Percentiles rank a stretch among this genome's conserved stretches.
Evolutionary conservation across 2,113 vertebrate species (phyloP).

Genomic region (Scomber japonicus): DNA sequence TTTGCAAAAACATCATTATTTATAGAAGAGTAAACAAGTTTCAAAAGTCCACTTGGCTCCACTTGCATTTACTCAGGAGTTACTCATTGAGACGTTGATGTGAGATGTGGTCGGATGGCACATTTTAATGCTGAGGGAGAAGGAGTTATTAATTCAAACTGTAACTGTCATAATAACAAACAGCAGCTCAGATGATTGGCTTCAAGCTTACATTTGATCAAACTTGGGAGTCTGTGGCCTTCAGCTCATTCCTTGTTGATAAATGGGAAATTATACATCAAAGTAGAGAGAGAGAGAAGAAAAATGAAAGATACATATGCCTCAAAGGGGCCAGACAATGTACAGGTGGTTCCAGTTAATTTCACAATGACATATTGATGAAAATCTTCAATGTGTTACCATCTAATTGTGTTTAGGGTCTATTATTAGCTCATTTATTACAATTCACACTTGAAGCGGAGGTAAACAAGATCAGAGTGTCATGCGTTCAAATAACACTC

Average conservation of each 20-base stretch:
- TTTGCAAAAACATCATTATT: constrained; percentile 62
- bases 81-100: neutral
- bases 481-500: constrained; percentile 72
- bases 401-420: constrained; percentile 44
- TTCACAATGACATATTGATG: constrained; percentile 35
- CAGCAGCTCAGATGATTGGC: constrained; percentile 23
- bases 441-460: constrained; percentile 48
- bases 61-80: constrained; percentile 32
- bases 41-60: constrained; percentile 4
- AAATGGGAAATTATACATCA: constrained; percentile 27
- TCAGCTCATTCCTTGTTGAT: constrained; percentile 10
- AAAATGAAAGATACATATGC: constrained; percentile 3
- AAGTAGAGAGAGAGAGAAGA: constrained; percentile 4
- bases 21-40: constrained; percentile 62
- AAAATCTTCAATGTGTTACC: constrained; percentile 26
- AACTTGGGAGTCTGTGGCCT: neutral
- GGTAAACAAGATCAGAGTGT: constrained; percentile 70
- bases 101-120: constrained; percentile 41
- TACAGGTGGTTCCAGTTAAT: constrained; percentile 48
- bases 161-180: constrained; percentile 44
- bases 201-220: constrained; percentile 38
- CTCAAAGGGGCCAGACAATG: constrained; percentile 1
- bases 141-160: constrained; percentile 48
- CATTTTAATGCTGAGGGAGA: constrained; percentile 46
- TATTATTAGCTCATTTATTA: constrained; percentile 65